phyloP scores from a whole-genome alignment of 2,797 vertebrate species.

The Aselliscus stoliczkanus region DNA sequence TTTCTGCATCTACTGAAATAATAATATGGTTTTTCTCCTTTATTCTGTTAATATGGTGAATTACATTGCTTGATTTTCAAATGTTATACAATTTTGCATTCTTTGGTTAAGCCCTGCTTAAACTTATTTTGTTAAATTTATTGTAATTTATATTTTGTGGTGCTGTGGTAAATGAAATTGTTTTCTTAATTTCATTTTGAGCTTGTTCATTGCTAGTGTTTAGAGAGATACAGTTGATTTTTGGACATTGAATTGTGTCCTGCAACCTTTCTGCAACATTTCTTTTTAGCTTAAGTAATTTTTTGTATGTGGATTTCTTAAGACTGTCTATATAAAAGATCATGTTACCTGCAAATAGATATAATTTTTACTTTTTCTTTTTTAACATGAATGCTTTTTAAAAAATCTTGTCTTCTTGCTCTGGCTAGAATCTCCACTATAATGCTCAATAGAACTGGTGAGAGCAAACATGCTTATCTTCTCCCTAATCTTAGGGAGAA shows the following conservation, averaged over 20 bases:
- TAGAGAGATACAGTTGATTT: neutral
- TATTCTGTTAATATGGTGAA: neutral
- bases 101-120: neutral
- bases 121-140: neutral
- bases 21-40: neutral
- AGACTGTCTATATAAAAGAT: neutral
- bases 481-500: too few relatives aligned
- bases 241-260: neutral
- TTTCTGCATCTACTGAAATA: neutral
- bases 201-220: neutral
- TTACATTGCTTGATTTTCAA: neutral
- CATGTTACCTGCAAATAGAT: neutral
- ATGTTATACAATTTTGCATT: neutral
- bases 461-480: neutral
- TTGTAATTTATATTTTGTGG: neutral
- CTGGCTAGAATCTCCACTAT: neutral
- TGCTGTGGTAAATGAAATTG: neutral
- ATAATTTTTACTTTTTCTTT: neutral
- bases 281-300: neutral
- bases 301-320: neutral
- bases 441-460: neutral
- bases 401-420: neutral
- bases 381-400: neutral
- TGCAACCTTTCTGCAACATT: neutral
- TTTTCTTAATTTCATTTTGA: neutral